Evolutionary conservation across 2,113 vertebrate genomes (phyloP).

Genomic region (Dipodomys merriami): DNA sequence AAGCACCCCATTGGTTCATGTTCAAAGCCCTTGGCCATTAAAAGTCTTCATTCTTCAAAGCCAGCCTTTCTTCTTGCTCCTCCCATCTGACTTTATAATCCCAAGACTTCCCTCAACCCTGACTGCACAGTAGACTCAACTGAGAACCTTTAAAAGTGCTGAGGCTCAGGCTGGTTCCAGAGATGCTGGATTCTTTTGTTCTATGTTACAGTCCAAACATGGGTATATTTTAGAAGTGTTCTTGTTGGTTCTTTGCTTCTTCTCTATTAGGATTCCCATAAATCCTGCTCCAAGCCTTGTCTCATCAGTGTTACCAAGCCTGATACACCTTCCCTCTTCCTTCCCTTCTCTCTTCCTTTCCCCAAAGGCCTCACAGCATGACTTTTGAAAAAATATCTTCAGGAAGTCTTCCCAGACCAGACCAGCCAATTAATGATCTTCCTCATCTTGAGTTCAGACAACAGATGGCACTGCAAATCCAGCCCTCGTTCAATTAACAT

Average conservation of each 20-base stretch:
- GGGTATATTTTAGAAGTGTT: neutral
- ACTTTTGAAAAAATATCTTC: too few relatives aligned
- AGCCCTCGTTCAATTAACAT: neutral
- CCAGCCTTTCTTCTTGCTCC: neutral
- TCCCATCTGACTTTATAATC: neutral
- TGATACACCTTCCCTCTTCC: neutral
- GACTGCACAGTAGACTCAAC: neutral
- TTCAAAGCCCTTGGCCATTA: neutral
- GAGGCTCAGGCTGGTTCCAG: neutral
- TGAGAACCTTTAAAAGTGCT: neutral
- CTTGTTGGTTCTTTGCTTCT: neutral
- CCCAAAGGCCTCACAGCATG: neutral
- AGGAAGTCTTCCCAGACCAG: conserved; percentile 14
- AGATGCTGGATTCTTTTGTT: neutral
- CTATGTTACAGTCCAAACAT: neutral
- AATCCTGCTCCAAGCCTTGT: neutral
- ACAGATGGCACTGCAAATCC: neutral
- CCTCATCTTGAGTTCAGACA: neutral
- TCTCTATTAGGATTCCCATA: neutral
- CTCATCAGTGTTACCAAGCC: neutral
- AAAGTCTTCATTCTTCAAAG: conserved; percentile 16
- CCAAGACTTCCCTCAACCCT: neutral
- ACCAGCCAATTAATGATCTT: neutral
- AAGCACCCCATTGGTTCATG: neutral
- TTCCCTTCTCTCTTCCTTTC: neutral